Conservation (phyloP, 37 sponge, comb jelly and placozoan species). For the Petrosia ficiformis region DNA sequence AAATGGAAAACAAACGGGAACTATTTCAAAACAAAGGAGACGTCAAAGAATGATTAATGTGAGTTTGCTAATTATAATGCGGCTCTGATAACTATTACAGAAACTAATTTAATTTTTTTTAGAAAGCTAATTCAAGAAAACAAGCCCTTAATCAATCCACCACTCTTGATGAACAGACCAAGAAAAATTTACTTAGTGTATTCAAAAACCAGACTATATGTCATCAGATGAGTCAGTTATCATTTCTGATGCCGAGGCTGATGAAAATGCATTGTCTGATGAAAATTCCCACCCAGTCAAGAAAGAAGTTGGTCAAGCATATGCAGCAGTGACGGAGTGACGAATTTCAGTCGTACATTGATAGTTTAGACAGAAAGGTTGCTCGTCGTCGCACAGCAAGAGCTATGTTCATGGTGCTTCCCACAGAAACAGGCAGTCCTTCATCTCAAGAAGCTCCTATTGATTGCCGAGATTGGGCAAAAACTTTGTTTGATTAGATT, state of each 20-base stretch:
- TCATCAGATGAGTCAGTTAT: not conserved
- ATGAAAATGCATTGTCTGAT: no score
- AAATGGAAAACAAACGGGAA: no score
- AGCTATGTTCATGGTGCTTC: not conserved
- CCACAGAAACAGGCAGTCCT: not conserved
- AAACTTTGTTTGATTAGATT: not conserved
- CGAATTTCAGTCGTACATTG: not conserved
- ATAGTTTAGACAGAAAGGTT: not conserved
- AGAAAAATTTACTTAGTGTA: not conserved
- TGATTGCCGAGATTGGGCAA: not conserved
- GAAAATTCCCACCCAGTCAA: no score
- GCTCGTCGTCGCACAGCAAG: not conserved
- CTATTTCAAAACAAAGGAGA: no score
- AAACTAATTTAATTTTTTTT: not conserved
- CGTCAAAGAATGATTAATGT: no score
- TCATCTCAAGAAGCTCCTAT: not conserved
- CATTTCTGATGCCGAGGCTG: not conserved
- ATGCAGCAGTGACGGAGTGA: not conserved
- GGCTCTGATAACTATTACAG: no score
- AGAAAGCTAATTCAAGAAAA: not conserved
- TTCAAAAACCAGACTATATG: not conserved
- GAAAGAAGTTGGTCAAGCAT: no score
- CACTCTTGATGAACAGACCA: not conserved
- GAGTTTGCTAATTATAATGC: no score
- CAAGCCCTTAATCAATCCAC: not conserved